A percentile compares a stretch with the other conserved stretches of the same genome.
Conservation (phyloP, 2,888 invertebrate species). For the Aspidiotus rigidus region DNA sequence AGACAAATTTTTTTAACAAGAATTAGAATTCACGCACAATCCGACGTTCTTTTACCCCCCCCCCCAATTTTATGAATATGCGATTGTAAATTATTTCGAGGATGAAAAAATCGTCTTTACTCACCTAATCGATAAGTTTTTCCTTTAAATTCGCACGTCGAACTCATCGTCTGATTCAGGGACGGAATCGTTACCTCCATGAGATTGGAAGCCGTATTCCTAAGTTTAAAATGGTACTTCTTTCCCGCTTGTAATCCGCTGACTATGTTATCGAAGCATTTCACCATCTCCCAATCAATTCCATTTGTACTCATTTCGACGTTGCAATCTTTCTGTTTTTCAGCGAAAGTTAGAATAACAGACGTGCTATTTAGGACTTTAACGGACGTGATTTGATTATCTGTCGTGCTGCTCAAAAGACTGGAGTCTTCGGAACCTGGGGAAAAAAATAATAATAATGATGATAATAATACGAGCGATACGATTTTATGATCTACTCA, state of each 20-base stretch:
- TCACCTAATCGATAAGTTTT: conserved; percentile 40
- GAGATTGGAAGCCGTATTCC: conserved; percentile 40
- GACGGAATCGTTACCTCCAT: conserved; percentile 38
- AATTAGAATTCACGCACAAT: too few species aligned
- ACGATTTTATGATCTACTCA: too few species aligned
- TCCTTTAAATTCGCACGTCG: conserved; percentile 42
- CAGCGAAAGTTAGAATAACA: conserved; percentile 44
- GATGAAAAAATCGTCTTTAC: too few species aligned
- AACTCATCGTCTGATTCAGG: conserved; percentile 28
- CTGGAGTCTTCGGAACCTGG: conserved; percentile 24
- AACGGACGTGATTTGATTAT: conserved; percentile 39
- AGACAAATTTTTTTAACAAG: too few species aligned
- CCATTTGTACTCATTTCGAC: conserved; percentile 45
- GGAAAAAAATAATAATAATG: neutral
- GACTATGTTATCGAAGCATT: conserved; percentile 37
- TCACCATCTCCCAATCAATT: conserved; percentile 42
- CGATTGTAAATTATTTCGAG: too few species aligned
- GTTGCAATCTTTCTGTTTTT: conserved; percentile 41
- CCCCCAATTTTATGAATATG: too few species aligned
- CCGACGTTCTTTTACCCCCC: too few species aligned
- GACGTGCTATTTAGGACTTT: conserved; percentile 44
- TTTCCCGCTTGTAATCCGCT: conserved; percentile 43
- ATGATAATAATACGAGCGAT: too few species aligned
- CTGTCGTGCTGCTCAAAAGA: conserved; percentile 18
- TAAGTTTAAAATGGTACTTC: conserved; percentile 44